These are phyloP conservation scores for Chauna torquata DNA, from an alignment of 2,113 vertebrate genomes.

Conservation along the genomic window DNA sequence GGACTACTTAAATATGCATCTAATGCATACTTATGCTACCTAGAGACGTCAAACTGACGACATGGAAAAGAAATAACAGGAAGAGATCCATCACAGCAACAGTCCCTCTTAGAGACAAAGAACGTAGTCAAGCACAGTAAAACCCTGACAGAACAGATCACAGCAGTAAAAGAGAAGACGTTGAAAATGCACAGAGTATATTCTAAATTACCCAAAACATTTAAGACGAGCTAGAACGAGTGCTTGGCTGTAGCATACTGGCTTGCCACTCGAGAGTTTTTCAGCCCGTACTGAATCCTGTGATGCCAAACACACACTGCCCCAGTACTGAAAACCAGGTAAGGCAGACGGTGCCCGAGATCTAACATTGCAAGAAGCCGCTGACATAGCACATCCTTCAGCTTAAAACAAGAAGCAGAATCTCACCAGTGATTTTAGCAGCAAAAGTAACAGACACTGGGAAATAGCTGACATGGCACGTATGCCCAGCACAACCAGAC, in stretches of 20 bases:
- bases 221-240: no score
- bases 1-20: no score
- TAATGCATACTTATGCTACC: neutral
- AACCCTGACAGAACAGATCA: neutral
- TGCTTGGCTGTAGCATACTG: no score
- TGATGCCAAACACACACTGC: no score
- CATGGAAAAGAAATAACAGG: neutral
- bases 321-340: neutral
- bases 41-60: neutral
- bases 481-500: neutral
- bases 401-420: neutral
- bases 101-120: accelerated
- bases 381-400: neutral
- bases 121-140: neutral
- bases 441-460: neutral
- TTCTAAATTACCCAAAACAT: neutral
- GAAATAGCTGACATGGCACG: neutral
- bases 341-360: neutral
- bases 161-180: neutral
- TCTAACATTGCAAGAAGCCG: neutral
- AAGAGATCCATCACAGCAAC: neutral
- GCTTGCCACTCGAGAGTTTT: neutral
- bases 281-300: neutral
- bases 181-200: neutral
- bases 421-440: no score